Percentiles rank a stretch among this genome's conserved stretches.
These are phyloP conservation scores for Nycticryphes semicollaris DNA, from an alignment of 2,113 vertebrate species.

Conservation along the genomic window DNA sequence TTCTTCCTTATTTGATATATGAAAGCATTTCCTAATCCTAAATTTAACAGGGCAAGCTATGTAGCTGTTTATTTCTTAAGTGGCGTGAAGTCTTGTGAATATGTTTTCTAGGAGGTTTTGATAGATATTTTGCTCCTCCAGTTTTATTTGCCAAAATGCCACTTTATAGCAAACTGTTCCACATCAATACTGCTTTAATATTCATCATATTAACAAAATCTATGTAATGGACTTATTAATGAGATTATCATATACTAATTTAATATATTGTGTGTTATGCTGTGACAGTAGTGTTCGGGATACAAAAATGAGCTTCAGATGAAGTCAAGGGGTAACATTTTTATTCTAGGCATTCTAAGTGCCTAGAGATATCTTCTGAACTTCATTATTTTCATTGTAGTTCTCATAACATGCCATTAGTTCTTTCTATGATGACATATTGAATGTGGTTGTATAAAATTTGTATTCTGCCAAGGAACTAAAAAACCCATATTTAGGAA, in stretches of 20 bases:
- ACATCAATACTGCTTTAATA: not conserved
- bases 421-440: not conserved
- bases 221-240: not conserved
- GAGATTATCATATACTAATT: not conserved
- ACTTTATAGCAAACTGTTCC: not conserved
- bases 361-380: not conserved
- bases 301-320: not conserved
- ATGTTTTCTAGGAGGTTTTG: not conserved
- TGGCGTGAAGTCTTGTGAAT: not conserved
- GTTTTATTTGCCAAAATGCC: not conserved
- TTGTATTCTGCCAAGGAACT: not conserved
- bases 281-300: not conserved
- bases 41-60: not conserved
- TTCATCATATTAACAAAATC: not conserved
- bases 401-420: not conserved
- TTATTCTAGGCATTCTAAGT: not conserved
- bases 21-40: not conserved
- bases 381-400: not conserved
- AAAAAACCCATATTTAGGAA: not conserved
- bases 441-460: not conserved
- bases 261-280: not conserved
- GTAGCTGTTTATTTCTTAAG: not conserved
- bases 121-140: not conserved
- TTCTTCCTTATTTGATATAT: not conserved
- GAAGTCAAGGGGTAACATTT: not conserved